Conservation (phyloP, 2,888 invertebrate species). For the Drosophila nigritarsus region DNA sequence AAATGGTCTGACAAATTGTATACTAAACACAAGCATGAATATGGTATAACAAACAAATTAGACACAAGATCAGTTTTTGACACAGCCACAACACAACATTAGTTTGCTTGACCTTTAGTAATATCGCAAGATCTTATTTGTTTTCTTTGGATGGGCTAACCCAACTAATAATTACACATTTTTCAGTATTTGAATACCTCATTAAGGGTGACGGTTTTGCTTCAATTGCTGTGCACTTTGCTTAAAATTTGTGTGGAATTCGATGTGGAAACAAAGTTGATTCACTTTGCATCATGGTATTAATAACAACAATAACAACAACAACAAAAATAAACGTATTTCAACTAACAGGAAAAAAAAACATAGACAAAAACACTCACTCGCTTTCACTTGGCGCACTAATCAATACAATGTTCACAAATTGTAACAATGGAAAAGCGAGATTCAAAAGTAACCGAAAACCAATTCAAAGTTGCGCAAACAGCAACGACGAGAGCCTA, state of each 20-base stretch:
- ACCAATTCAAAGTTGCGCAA: constrained; percentile 14
- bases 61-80: background rate
- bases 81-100: background rate
- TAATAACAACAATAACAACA: background rate
- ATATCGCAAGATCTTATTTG: background rate
- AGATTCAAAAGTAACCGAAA: constrained; percentile 17
- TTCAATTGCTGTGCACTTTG: background rate
- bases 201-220: background rate
- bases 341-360: background rate
- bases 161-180: background rate
- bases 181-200: background rate
- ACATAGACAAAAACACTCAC: constrained; percentile 35
- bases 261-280: background rate
- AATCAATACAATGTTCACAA: constrained; percentile 40
- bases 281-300: background rate
- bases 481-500: constrained; percentile 14
- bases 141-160: background rate
- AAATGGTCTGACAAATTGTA: background rate
- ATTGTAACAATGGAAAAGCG: constrained; percentile 10
- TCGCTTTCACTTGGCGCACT: constrained; percentile 60
- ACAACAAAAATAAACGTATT: background rate
- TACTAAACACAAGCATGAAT: background rate
- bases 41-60: background rate
- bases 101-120: background rate
- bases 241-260: background rate